Base-by-base conservation (phyloP, 2,113 vertebrate genomes). In the Pimephales promelas region DNA sequence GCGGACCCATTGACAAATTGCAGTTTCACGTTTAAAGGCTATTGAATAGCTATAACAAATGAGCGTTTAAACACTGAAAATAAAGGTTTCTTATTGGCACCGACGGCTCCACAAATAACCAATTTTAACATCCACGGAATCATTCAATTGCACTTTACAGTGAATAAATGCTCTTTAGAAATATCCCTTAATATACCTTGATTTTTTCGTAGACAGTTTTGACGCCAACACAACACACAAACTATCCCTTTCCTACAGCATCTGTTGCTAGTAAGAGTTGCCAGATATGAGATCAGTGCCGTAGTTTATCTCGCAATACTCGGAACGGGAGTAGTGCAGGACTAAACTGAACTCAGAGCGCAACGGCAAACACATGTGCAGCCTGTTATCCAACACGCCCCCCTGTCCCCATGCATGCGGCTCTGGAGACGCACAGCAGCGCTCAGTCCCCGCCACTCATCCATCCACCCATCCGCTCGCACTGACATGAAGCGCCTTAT, bases 341-440 rank as follows among this genome's bases (percentile, higher is more conserved):
- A 36, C 47, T 54, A 86, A 68, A 82, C 70, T 84, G 77, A 86
- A 43, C 68, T 57, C 31, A 28, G 81, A 49, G 26, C 26, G 40
- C 59, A 18, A 34, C 5, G 20, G 18, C n/a, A 64, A 31, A 85
- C 79, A 73, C 86, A 85, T 83, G 80, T 34, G 79, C 79, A 80
- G 64, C 49, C 66, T 85, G 79, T 79, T 71, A 71, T 74, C 78
- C 64, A 85, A 87, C 86, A 87, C 83, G 84, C 77, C 84, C 86
- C 83, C 81, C 84, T 81, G 72, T 70, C 76, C 82, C 76, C 47
- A 28, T 68, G 72, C 81, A 81, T 68, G 73, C 18, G 9, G 79
- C 75, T 82, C 40, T 16, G 26, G 31, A 54, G 28, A 40, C 11
- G 66, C 71, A 52, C 68, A 61, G 34, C 62, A 57, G 45, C 59